phyloP scores from a whole-genome alignment of 2,797 vertebrate species.

The Peromyscus melanophrys region DNA sequence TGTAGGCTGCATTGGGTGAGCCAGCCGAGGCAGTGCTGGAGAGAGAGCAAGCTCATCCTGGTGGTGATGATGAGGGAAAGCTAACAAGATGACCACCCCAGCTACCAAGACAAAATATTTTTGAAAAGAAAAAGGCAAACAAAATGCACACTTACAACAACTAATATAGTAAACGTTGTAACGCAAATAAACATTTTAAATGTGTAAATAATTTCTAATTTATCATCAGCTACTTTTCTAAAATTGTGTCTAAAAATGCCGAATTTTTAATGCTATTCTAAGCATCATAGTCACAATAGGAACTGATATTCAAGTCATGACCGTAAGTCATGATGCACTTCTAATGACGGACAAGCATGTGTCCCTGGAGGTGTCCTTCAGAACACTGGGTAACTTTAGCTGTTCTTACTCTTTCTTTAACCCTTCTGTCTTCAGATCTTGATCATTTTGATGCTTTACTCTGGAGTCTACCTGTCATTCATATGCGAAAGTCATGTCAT shows the following conservation, averaged over 20 bases:
- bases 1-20: neutral
- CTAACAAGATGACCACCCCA: neutral
- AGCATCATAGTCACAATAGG: neutral
- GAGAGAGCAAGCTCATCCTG: neutral
- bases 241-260: neutral
- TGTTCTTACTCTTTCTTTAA: neutral
- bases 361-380: neutral
- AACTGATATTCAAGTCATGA: neutral
- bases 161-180: neutral
- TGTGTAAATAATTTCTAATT: neutral
- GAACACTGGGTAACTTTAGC: neutral
- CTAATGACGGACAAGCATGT: neutral
- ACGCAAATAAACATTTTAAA: constrained; percentile 35
- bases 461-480: neutral
- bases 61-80: neutral
- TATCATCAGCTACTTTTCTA: neutral
- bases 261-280: neutral
- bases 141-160: neutral
- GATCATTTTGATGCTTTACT: constrained; percentile 9
- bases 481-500: neutral
- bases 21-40: neutral
- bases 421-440: neutral
- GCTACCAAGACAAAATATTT: neutral
- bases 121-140: neutral
- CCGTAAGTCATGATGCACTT: neutral